phyloP scores from a whole-genome alignment of 2,888 invertebrate genomes.

The Tinea pellionella region DNA sequence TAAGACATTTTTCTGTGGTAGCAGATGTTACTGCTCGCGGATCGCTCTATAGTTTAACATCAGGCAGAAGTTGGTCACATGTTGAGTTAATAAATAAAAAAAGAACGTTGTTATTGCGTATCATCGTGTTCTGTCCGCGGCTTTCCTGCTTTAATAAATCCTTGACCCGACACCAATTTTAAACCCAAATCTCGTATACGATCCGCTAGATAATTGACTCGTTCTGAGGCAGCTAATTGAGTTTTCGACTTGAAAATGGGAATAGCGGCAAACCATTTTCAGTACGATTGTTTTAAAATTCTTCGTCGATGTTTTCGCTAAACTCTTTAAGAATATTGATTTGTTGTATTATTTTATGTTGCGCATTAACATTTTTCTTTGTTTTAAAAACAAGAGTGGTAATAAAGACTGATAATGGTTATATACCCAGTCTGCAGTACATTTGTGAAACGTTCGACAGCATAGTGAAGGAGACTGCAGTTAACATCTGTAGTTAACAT shows the following conservation, averaged over 20 bases:
- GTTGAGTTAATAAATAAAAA: no score
- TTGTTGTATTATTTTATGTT: neutral
- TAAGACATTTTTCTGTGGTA: no score
- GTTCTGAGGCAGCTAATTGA: neutral
- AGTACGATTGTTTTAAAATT: neutral
- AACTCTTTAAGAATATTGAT: neutral
- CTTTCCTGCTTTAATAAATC: neutral
- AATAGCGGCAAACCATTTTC: neutral
- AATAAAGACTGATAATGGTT: no score
- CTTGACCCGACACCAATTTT: neutral
- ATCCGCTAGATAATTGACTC: neutral
- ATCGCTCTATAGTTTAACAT: no score
- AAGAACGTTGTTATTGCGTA: neutral
- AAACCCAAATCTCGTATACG: constrained; percentile 2
- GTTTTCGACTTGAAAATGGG: constrained; percentile 5
- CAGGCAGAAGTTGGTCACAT: no score
- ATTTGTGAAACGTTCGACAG: no score
- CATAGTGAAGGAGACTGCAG: no score
- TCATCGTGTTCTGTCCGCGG: neutral
- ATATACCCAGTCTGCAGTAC: no score
- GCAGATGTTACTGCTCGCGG: no score
- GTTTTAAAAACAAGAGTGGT: no score
- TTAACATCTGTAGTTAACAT: no score
- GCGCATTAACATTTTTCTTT: neutral
- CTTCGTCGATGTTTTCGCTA: neutral